phyloP scores from a whole-genome alignment of 35 echinoderm and acorn worm species.

The Hemicentrotus pulcherrimus region DNA sequence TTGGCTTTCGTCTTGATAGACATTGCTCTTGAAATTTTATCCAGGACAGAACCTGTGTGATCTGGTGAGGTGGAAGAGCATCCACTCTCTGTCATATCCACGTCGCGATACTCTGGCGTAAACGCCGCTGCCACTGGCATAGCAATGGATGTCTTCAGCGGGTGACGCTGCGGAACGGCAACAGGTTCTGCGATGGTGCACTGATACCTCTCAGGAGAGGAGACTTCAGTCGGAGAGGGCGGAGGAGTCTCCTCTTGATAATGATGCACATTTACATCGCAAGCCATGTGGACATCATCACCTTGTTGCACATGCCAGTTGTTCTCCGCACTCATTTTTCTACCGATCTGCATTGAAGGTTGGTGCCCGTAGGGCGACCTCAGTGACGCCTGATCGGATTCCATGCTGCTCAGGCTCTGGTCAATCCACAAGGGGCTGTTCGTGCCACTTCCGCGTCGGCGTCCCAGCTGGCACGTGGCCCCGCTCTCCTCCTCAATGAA shows the following conservation, averaged over 20 bases:
- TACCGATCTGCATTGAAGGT: conserved; percentile 4
- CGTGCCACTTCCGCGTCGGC: conserved; percentile 47
- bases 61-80: background rate
- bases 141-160: background rate
- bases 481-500: conserved; percentile 50
- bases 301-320: background rate
- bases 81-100: conserved; percentile 57
- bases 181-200: background rate
- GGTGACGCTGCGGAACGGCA: conserved; percentile 19
- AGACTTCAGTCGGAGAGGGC: background rate
- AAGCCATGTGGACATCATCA: conserved; percentile 19
- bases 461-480: conserved; percentile 51
- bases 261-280: conserved; percentile 6
- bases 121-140: background rate
- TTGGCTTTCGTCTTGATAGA: conserved; percentile 63
- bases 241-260: conserved; percentile 26
- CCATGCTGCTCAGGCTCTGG: conserved; percentile 77
- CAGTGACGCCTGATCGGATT: conserved; percentile 63
- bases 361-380: conserved; percentile 36
- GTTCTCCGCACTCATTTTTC: background rate
- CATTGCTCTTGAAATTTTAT: conserved; percentile 61
- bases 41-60: conserved; percentile 52
- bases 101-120: conserved; percentile 49
- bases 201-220: conserved; percentile 4
- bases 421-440: conserved; percentile 86